A percentile compares a stretch with the other conserved stretches of the same genome.
Conservation (phyloP, 2,888 invertebrate species). For the Eretmocerus hayati region DNA sequence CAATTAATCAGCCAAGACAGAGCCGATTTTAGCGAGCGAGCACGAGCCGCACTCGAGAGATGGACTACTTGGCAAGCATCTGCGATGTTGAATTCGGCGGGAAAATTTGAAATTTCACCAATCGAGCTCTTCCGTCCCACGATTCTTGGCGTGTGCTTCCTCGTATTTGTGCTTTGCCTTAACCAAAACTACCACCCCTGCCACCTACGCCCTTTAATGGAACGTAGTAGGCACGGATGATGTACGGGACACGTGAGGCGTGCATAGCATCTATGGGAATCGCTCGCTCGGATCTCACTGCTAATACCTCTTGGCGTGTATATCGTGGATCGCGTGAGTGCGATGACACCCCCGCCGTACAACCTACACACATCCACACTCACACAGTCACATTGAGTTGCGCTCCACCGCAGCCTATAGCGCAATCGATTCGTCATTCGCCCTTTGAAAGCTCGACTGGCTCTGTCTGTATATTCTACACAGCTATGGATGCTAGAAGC, state of each 20-base stretch:
- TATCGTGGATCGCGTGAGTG: slow-evolving; percentile 20
- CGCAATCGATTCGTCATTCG: slow-evolving; percentile 28
- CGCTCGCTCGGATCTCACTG: slow-evolving; percentile 16
- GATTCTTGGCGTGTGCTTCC: slow-evolving; percentile 20
- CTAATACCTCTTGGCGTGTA: slow-evolving; percentile 19
- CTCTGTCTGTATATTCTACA: too few species aligned
- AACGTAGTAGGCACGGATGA: not conserved
- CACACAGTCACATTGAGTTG: not conserved
- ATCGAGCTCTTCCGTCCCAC: too few species aligned
- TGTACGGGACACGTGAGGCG: not conserved
- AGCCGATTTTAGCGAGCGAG: too few species aligned
- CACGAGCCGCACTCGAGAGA: too few species aligned
- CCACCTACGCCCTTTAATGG: not conserved
- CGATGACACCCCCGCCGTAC: slow-evolving; percentile 1
- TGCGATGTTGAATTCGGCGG: too few species aligned
- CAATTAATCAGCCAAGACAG: too few species aligned
- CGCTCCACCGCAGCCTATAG: not conserved
- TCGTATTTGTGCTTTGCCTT: slow-evolving; percentile 22
- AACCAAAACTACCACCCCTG: too few species aligned
- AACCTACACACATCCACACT: slow-evolving; percentile 10
- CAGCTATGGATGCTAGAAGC: too few species aligned
- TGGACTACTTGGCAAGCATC: too few species aligned
- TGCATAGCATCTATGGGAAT: not conserved
- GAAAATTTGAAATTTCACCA: too few species aligned
- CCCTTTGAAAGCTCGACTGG: slow-evolving; percentile 4